phyloP scores from a whole-genome alignment of 1,140 invertebrate genomes.

The Campodea augens region DNA sequence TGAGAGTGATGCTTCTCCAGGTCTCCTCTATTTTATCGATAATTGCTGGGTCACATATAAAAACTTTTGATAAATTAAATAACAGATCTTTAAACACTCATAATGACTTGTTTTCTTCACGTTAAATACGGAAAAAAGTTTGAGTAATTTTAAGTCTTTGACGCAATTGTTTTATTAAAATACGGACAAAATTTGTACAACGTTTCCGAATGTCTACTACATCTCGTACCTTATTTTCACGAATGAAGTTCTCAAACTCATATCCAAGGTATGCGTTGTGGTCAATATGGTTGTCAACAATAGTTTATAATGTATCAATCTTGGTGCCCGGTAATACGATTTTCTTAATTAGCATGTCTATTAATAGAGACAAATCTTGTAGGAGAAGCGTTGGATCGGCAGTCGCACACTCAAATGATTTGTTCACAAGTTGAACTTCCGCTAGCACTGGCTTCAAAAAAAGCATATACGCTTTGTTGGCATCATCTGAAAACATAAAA shows the following conservation, averaged over 20 bases:
- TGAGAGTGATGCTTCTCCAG: not conserved
- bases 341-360: not conserved
- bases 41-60: not conserved
- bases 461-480: not conserved
- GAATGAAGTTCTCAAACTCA: not conserved
- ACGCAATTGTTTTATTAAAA: not conserved
- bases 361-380: not conserved
- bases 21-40: not conserved
- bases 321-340: not conserved
- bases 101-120: not conserved
- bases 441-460: not conserved
- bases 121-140: not conserved
- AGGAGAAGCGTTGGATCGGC: not conserved
- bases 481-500: not conserved
- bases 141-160: not conserved
- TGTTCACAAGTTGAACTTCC: not conserved
- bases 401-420: not conserved
- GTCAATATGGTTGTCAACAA: not conserved
- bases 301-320: not conserved
- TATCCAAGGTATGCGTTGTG: not conserved
- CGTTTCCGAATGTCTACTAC: not conserved
- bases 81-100: not conserved
- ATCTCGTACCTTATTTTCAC: not conserved
- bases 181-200: not conserved
- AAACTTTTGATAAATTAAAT: not conserved